Conservation (phyloP, 1,140 invertebrate species). For the Lepidurus packardi region DNA sequence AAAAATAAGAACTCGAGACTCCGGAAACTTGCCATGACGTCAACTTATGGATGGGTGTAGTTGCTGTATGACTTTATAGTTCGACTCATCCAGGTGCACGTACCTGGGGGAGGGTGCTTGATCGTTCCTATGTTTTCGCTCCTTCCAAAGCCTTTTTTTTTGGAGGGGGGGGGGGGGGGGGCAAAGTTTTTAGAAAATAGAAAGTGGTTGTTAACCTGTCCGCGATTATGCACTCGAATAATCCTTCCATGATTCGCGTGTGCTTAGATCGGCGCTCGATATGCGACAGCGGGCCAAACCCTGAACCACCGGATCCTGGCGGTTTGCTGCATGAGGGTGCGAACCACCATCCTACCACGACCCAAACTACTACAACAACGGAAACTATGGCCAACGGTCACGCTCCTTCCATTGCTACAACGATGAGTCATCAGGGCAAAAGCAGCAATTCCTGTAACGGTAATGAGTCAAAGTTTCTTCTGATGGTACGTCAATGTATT, state of each 20-base stretch:
- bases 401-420: not conserved
- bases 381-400: not conserved
- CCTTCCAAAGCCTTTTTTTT: no score
- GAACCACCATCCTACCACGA: not conserved
- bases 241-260: not conserved
- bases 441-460: not conserved
- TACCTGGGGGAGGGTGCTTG: no score
- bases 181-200: not conserved
- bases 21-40: no score
- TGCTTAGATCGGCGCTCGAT: not conserved
- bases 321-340: not conserved
- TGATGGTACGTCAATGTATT: not conserved
- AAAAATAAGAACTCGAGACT: no score
- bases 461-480: not conserved
- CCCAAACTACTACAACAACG: not conserved
- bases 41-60: no score
- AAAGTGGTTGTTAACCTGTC: not conserved
- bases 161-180: no score
- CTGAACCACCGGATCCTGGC: constrained; percentile 17
- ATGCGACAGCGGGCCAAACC: not conserved
- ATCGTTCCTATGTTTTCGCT: no score
- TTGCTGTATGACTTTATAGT: no score
- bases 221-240: not conserved
- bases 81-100: no score
- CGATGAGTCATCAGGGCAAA: constrained; percentile 8